Conservation (phyloP, 2,113 vertebrate genomes). For the Coryphaenoides rupestris region DNA sequence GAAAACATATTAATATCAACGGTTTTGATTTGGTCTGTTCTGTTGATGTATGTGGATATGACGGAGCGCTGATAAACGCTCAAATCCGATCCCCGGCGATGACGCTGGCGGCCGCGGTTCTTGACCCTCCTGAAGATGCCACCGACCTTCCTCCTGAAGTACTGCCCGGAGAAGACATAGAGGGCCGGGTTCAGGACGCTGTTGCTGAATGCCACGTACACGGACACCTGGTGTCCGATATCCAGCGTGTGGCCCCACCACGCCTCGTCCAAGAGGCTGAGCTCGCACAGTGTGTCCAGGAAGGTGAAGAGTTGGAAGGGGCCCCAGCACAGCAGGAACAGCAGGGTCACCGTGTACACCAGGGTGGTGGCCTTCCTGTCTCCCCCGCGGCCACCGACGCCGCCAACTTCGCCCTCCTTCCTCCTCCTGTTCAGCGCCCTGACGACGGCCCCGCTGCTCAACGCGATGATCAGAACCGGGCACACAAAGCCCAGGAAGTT, state of each 20-base stretch:
- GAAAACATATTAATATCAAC: conserved; percentile 29
- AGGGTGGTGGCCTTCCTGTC: conserved; percentile 79
- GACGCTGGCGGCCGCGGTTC: no score
- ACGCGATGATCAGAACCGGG: conserved; percentile 76
- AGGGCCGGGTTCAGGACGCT: conserved; percentile 88
- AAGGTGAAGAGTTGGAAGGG: conserved; percentile 83
- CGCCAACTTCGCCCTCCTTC: no score
- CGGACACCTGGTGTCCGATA: conserved; percentile 71
- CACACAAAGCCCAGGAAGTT: conserved; percentile 79
- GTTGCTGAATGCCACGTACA: conserved; percentile 82
- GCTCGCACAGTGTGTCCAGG: conserved; percentile 64
- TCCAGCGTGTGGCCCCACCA: conserved; percentile 60
- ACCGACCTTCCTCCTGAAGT: conserved; percentile 82
- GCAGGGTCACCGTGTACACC: conserved; percentile 78
- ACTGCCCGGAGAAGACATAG: conserved; percentile 86
- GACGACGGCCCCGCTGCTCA: conserved; percentile 77
- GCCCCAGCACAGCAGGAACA: conserved; percentile 85
- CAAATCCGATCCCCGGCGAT: conserved; percentile 57
- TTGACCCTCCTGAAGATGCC: conserved; percentile 69
- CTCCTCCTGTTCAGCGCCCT: conserved; percentile 65
- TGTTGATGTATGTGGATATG: conserved; percentile 61
- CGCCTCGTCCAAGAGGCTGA: conserved; percentile 31
- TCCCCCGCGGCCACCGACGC: conserved; percentile 57
- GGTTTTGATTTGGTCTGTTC: conserved; percentile 57
- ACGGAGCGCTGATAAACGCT: conserved; percentile 55